Evolutionary conservation across 2,888 invertebrate species (phyloP), one percentile per base, ranked within the genome.

Genomic region (Tethea ocularis): DNA sequence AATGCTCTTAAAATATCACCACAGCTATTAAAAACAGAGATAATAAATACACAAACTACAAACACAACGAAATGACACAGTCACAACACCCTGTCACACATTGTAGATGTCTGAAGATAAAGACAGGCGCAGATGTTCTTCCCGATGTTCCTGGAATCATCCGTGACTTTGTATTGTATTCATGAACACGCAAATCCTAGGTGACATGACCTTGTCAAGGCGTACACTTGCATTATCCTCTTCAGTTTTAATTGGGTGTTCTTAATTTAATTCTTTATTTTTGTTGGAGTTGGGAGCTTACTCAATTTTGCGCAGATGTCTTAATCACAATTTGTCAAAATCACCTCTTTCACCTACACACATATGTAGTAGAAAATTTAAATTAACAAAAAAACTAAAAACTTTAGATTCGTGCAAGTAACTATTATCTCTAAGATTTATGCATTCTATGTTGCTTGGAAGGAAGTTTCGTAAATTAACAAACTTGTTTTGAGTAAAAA

Each of bases 71-170:
- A 60, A 62, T 68, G 64, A 57, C 65, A 54, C 54, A 68, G 77
- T 74, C 75, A 74, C 75, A 69, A 73, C 75, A 75, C 66, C 74
- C 76, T 80, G 84, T 81, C 80, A 77, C 75, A 46, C 8, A 20
- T 70, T 72, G 73, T 76, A 83, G 84, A 87, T 86, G 86, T 84
- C 73, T 71, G 74, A 72, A 83, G 84, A 84, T 88, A 87, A 86
- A 86, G 86, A 88, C 85, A 83, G 63, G 81, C 82, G 77, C 90
- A 90, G 87, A 91, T 91, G 91, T 87, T 75, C 69, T 66, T 62
- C 62, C 70, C 67, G 68, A 67, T 64, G 72, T 85, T 87, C 83
- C 74, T 71, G 71, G 83, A 86, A 80, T 77, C 67, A 68, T 61
- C 66, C 60, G 63, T 64, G 69, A 75, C 70, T 77, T 66, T 66